These are phyloP conservation scores for Meloidogyne exigua DNA, from an alignment of 1,140 invertebrate species.

Conservation along the genomic window DNA sequence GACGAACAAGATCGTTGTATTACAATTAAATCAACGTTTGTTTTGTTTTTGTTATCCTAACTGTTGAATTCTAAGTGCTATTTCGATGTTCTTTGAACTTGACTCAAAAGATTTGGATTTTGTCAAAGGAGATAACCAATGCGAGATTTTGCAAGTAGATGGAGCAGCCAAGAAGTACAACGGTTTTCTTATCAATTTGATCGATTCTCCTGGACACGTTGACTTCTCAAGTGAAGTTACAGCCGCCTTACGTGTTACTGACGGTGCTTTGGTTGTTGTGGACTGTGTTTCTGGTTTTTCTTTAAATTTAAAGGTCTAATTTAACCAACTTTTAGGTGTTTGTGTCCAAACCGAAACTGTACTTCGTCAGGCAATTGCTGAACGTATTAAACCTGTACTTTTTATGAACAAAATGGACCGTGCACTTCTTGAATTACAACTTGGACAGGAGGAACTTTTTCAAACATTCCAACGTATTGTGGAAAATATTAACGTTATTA, in stretches of 20 bases:
- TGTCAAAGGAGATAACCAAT: slow-evolving; percentile 70
- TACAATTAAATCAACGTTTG: slow-evolving; percentile 99
- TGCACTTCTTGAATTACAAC: slow-evolving; percentile 80
- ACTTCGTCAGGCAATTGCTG: slow-evolving; percentile 94
- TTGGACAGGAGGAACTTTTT: slow-evolving; percentile 92
- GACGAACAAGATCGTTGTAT: slow-evolving; percentile 99
- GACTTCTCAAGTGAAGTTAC: slow-evolving; percentile 99
- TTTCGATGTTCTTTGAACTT: slow-evolving; percentile 96
- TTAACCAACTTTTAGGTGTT: slow-evolving; percentile 74
- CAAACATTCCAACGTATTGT: slow-evolving; percentile 99
- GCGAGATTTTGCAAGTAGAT: slow-evolving; percentile 69
- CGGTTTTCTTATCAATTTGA: slow-evolving; percentile 97
- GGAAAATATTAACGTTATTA: slow-evolving; percentile 99
- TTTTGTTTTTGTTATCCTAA: slow-evolving; percentile 46
- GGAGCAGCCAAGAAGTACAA: slow-evolving; percentile 81
- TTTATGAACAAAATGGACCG: slow-evolving; percentile 99
- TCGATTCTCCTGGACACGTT: slow-evolving; percentile 98
- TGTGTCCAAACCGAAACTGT: slow-evolving; percentile 99
- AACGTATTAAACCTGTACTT: slow-evolving; percentile 95
- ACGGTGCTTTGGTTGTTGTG: slow-evolving; percentile 97
- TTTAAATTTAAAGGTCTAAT: no score
- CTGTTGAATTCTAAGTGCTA: slow-evolving; percentile 75
- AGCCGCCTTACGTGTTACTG: slow-evolving; percentile 95
- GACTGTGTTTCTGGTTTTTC: slow-evolving; percentile 90
- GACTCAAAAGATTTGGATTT: slow-evolving; percentile 76